Evolutionary conservation across 2,888 invertebrate genomes (phyloP), one percentile per base, ranked within the genome.

Genomic region (Listrodromus nycthemerus): DNA sequence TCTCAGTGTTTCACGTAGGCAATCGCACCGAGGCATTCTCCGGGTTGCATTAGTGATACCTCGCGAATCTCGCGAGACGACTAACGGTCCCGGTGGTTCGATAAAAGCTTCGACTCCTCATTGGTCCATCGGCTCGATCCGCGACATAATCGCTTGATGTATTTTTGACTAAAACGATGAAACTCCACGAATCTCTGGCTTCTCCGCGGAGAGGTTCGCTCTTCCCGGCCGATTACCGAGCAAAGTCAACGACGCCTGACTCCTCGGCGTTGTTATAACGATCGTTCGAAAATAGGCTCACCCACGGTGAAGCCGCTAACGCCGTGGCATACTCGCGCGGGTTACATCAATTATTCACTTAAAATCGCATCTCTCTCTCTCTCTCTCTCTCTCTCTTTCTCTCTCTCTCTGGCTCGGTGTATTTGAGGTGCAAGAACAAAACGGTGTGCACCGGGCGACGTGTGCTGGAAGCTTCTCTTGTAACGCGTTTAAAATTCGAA

Each of bases 331-430:
- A 79, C 41, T 55, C 8, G n/a, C 41, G 41, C 65, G 33, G 79
- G 70, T 80, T 55, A n/a, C 58, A 74, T 84, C 69, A 84, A 84
- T 84, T 78, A 84, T 81, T 84, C 80, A 80, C 74, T 74, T 65
- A 80, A 74, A 61, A 67, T 48, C 41, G 41, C 16, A 16, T 41
- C 37, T 7, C 41, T 41, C 13, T 3, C 41, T 37, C 37, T 37
- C 37, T 37, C 37, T 3, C 37, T 30, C 30, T 30, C 30, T 30
- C 30, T 30, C 37, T 37, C 30, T 30, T 7, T 37, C 37, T 37
- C 37, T 16, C 41, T 41, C 41, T 76, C 19, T 78, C 74, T 1
- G 1, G 74, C 78, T 41, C 69, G 45, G 45, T 37, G 55, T 58
- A 66, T 71, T 65, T 55, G 65, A 65, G 41, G 48, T 73, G 45